Percentiles rank a stretch among this genome's conserved stretches.
phyloP scores from a whole-genome alignment of 2,797 vertebrate genomes.

The Enteromius unitaeniatus region DNA sequence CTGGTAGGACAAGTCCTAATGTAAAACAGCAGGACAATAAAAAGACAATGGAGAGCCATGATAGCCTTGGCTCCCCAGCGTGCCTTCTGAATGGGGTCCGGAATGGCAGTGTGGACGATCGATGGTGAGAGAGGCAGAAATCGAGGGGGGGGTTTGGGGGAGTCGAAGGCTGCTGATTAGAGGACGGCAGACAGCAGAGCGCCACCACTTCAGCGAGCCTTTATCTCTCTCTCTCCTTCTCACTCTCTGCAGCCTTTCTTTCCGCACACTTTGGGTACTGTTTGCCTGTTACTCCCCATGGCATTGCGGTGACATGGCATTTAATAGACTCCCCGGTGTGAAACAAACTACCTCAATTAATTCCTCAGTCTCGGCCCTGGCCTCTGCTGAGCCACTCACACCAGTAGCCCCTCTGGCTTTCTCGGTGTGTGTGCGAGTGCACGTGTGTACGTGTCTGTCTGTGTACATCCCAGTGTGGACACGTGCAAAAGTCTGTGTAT shows the following conservation, averaged over 20 bases:
- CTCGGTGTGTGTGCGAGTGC: slow-evolving; percentile 37
- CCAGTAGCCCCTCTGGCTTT: slow-evolving; percentile 64
- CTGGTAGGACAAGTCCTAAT: slow-evolving; percentile 65
- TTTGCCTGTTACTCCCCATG: slow-evolving; percentile 74
- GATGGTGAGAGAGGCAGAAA: slow-evolving; percentile 53
- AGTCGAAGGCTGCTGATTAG: slow-evolving; percentile 62
- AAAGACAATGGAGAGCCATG: slow-evolving; percentile 67
- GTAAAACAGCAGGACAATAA: slow-evolving; percentile 69
- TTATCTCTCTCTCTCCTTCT: slow-evolving; percentile 47
- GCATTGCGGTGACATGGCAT: slow-evolving; percentile 80
- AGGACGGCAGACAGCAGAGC: slow-evolving; percentile 56
- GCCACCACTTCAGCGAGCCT: slow-evolving; percentile 53
- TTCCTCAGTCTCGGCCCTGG: slow-evolving; percentile 76
- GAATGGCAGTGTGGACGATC: slow-evolving; percentile 54
- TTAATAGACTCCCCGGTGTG: slow-evolving; percentile 81
- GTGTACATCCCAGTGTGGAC: slow-evolving; percentile 12
- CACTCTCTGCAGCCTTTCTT: slow-evolving; percentile 38
- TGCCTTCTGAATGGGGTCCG: slow-evolving; percentile 58
- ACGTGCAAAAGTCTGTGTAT: slow-evolving; percentile 21
- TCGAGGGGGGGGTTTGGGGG: slow-evolving; percentile 33
- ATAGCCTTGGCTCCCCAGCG: slow-evolving; percentile 61
- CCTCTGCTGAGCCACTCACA: slow-evolving; percentile 74
- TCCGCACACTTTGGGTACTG: slow-evolving; percentile 70
- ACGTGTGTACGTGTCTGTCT: slow-evolving; percentile 24
- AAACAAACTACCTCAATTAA: slow-evolving; percentile 85